phyloP scores from a whole-genome alignment of 2,797 vertebrate species.

The Pagetopsis macropterus region DNA sequence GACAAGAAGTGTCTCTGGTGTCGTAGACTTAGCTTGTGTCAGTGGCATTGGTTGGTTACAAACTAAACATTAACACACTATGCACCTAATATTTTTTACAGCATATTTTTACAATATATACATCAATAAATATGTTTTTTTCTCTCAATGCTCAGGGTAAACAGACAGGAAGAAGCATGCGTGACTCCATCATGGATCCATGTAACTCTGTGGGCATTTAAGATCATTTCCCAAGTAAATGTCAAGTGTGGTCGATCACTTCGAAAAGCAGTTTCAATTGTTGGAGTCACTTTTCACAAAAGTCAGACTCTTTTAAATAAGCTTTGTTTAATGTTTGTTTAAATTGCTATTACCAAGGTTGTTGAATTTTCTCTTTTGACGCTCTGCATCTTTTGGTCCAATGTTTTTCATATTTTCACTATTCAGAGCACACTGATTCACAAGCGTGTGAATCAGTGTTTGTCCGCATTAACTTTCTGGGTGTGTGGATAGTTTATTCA shows the following conservation, averaged over 20 bases:
- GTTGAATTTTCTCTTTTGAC: slow-evolving; percentile 2
- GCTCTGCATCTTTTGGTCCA: slow-evolving; percentile 8
- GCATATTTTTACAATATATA: slow-evolving; percentile 66
- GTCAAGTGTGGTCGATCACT: background rate
- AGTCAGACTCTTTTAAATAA: slow-evolving; percentile 6
- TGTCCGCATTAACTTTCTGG: slow-evolving; percentile 1
- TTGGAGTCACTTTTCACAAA: slow-evolving; percentile 1
- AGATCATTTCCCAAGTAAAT: slow-evolving; percentile 9
- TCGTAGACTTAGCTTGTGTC: slow-evolving; percentile 27
- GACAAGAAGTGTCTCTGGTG: slow-evolving; percentile 15
- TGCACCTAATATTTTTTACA: slow-evolving; percentile 41
- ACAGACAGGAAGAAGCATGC: slow-evolving; percentile 20
- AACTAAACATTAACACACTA: slow-evolving; percentile 41
- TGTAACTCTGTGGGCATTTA: background rate
- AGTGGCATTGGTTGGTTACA: slow-evolving; percentile 43
- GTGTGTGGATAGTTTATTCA: slow-evolving; percentile 3
- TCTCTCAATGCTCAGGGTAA: slow-evolving; percentile 37
- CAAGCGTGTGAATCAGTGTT: background rate
- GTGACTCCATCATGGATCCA: slow-evolving; percentile 16
- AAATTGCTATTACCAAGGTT: background rate
- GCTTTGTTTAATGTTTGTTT: slow-evolving; percentile 6
- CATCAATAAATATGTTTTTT: slow-evolving; percentile 73
- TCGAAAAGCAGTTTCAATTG: slow-evolving; percentile 8
- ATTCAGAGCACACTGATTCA: slow-evolving; percentile 6
- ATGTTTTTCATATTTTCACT: background rate